Evolutionary conservation across 2,113 vertebrate genomes (phyloP), one percentile per base, ranked within the genome.

Genomic region (Erythrocercus mccallii): DNA sequence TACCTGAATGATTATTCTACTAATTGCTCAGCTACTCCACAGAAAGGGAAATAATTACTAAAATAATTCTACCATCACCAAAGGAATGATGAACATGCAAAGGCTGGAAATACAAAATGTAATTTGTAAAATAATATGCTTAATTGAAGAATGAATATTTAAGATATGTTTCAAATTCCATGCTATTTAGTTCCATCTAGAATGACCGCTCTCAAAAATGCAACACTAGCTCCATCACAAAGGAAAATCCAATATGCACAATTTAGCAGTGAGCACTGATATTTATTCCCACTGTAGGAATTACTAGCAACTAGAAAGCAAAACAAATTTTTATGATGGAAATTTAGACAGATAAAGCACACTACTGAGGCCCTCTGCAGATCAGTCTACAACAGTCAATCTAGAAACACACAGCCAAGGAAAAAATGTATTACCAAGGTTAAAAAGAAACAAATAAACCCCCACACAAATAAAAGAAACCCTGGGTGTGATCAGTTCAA

Each of bases 1-100:
- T 95, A 82, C 48, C 57, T 87, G 35, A 92, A 79, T 61, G 89
- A 87, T 92, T 91, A 69, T 76, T 74, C 80, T 66, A 73, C 42
- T 93, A 94, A 88, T 90, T 90, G 53, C 31, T 92, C 35, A 78
- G 35, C 68, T 51, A 77, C 54, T 92, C 60, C 66, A 70, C 33
- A 76, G 25, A 62, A 88, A 70, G 27, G 50, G 42, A 89, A 94
- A 72, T 81, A 90, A 95, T 89, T 92, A 69, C 77, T 91, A 78
- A 94, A 92, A 33, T 64, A 91, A 61, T 65, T 92, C 77, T 81
- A 60, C 20, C 20, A 74, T 40, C 40, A 61, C 47, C 45, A 69
- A 83, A 86, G 35, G 44, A 84, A 51, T 76, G 1, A 94, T 22
- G 23, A 35, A 56, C 51, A 74, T 51, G 53, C 15, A 81, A 9